Conservation (phyloP, 2,888 invertebrate genomes). For the Seira ritae region DNA sequence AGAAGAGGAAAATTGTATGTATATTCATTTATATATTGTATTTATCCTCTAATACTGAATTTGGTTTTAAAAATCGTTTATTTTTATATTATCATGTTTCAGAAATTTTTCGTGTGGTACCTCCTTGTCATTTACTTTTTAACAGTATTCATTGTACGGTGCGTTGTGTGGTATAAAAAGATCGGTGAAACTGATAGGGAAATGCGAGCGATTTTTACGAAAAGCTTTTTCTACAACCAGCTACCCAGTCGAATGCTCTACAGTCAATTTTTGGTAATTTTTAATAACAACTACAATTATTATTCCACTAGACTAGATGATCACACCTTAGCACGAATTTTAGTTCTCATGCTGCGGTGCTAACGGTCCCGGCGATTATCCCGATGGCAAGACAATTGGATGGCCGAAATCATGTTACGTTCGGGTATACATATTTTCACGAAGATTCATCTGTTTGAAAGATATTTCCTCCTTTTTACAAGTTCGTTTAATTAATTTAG, state of each 20-base stretch:
- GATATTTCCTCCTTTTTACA: no score
- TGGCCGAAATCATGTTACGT: conserved; percentile 21
- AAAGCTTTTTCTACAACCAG: background rate
- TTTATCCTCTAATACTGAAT: no score
- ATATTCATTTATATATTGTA: background rate
- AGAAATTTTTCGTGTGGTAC: conserved; percentile 13
- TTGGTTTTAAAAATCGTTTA: background rate
- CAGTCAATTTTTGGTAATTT: conserved; percentile 20
- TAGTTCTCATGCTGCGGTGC: conserved; percentile 25
- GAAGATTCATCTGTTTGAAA: no score
- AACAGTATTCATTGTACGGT: background rate
- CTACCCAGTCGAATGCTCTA: conserved; percentile 18
- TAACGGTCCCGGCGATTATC: background rate
- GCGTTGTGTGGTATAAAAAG: background rate
- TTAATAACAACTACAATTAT: background rate
- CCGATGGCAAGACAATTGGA: background rate
- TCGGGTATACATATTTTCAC: no score
- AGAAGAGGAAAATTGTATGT: background rate
- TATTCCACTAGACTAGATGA: background rate
- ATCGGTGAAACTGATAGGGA: background rate
- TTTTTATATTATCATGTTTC: background rate
- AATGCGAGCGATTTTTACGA: background rate
- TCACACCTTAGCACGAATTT: background rate
- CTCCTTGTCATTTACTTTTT: background rate
- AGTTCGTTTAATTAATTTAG: no score